Percentiles rank a stretch among this genome's conserved stretches.
These are phyloP conservation scores for Phylloscopus trochilus DNA, from an alignment of 2,113 vertebrate species.

Conservation along the genomic window DNA sequence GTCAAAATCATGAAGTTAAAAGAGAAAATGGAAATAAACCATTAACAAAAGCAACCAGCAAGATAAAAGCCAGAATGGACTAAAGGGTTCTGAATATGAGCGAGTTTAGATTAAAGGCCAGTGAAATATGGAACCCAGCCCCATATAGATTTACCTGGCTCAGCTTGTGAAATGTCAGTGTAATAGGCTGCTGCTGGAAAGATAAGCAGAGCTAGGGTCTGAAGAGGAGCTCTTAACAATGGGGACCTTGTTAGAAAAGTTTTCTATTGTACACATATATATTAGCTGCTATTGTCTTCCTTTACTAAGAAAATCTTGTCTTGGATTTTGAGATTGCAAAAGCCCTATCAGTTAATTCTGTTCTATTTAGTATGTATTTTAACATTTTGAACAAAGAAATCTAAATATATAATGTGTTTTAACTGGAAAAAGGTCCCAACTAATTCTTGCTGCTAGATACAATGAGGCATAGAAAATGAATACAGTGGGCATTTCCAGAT, in stretches of 20 bases:
- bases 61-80: constrained; percentile 15
- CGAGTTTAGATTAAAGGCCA: background rate
- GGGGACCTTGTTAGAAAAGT: background rate
- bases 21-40: constrained; percentile 5
- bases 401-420: background rate
- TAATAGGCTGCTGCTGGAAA: background rate
- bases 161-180: background rate
- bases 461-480: background rate
- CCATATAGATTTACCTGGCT: constrained; percentile 4
- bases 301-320: background rate
- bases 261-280: background rate
- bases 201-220: background rate
- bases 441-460: background rate
- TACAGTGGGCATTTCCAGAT: background rate
- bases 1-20: background rate
- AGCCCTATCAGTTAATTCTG: background rate
- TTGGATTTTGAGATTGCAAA: background rate
- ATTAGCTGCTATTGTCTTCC: background rate
- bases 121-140: background rate
- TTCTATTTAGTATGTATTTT: background rate
- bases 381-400: background rate
- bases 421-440: background rate
- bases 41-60: background rate
- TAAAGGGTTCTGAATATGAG: background rate
- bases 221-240: background rate